phyloP scores from a whole-genome alignment of 2,888 invertebrate genomes.

The Polydrusus tereticollis region DNA sequence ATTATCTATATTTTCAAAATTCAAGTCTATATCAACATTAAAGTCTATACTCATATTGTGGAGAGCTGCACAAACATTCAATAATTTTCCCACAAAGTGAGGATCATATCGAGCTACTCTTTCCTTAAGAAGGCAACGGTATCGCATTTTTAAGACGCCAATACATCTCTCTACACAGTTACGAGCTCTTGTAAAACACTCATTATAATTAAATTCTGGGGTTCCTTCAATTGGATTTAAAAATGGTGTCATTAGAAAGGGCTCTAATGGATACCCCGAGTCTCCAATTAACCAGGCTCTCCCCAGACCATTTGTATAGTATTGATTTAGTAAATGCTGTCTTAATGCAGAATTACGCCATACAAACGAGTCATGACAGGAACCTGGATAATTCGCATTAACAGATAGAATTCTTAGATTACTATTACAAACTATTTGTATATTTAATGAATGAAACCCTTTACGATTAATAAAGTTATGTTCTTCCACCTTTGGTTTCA shows the following conservation, averaged over 20 bases:
- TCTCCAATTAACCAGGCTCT: conserved; percentile 36
- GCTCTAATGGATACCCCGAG: conserved; percentile 36
- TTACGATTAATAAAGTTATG: conserved; percentile 9
- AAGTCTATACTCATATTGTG: neutral
- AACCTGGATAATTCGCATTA: conserved; percentile 18
- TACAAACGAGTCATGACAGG: conserved; percentile 21
- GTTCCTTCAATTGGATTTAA: conserved; percentile 3
- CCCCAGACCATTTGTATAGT: neutral
- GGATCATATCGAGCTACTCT: conserved; percentile 32
- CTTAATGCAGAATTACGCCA: neutral
- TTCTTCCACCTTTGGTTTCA: neutral
- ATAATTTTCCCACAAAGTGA: conserved; percentile 11
- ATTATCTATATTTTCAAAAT: neutral
- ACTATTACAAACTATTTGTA: conserved; percentile 11
- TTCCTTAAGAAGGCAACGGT: conserved; percentile 33
- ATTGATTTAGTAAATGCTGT: neutral
- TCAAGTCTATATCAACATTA: neutral
- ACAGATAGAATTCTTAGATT: conserved; percentile 17
- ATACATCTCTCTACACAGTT: conserved; percentile 40
- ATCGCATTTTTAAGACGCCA: conserved; percentile 41
- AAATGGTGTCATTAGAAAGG: conserved; percentile 35
- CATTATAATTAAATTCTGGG: conserved; percentile 23
- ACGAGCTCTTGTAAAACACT: conserved; percentile 13
- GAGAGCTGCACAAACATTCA: conserved; percentile 14
- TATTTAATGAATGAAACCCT: conserved; percentile 6